Percentiles rank a stretch among this genome's conserved stretches.
Evolutionary conservation across 2,113 vertebrate genomes (phyloP).

Genomic region (Pelmatolapia mariae): DNA sequence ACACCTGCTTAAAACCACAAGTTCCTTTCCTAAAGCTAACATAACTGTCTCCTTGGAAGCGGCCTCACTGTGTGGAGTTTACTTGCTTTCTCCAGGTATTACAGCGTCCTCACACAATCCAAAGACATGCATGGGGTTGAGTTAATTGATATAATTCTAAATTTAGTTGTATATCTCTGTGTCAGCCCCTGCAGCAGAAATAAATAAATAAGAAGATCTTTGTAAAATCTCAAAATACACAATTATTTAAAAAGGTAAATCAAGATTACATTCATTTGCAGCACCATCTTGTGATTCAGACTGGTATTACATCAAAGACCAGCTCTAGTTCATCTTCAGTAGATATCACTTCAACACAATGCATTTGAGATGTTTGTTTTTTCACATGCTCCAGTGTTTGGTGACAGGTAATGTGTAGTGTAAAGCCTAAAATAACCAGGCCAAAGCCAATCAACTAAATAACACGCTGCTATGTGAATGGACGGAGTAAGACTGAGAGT

Average conservation of each 20-base stretch:
- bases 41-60: constrained; percentile 18
- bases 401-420: not conserved
- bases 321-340: not conserved
- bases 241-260: not conserved
- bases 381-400: rapidly evolving
- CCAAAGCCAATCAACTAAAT: not conserved
- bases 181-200: not conserved
- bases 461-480: not conserved
- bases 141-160: not conserved
- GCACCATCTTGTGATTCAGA: not conserved
- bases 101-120: not conserved
- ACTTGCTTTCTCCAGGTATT: not conserved
- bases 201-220: not conserved
- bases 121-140: not conserved
- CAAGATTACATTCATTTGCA: not conserved
- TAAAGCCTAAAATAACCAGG: not conserved
- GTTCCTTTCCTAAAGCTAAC: not conserved
- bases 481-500: not conserved
- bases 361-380: not conserved
- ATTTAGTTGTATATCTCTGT: not conserved
- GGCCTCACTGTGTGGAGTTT: not conserved
- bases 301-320: not conserved
- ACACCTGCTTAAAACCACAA: not conserved
- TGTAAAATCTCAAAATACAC: not conserved
- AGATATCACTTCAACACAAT: not conserved